Conservation (phyloP, 2,888 invertebrate species). For the Aproaerema taeniolella region DNA sequence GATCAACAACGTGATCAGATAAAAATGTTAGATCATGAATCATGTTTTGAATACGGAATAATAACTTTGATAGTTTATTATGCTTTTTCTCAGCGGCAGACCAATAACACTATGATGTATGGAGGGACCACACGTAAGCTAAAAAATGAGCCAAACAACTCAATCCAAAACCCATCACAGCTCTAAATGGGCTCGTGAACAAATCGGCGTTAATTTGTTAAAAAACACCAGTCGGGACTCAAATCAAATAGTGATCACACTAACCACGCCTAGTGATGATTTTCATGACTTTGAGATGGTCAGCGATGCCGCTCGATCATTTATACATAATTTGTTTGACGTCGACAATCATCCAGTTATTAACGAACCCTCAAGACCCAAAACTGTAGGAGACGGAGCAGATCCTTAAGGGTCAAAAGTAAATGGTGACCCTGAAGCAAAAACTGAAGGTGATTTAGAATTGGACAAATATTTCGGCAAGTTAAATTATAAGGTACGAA, state of each 20-base stretch:
- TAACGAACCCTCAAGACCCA: background rate
- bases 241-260: slow-evolving; percentile 41
- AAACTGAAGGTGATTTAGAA: slow-evolving; percentile 24
- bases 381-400: background rate
- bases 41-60: too few relatives aligned
- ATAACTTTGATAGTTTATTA: too few relatives aligned
- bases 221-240: slow-evolving; percentile 40
- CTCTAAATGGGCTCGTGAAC: slow-evolving; percentile 25
- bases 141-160: slow-evolving; percentile 27
- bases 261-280: slow-evolving; percentile 30
- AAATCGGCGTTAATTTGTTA: slow-evolving; percentile 54
- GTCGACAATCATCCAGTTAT: background rate
- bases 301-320: slow-evolving; percentile 21
- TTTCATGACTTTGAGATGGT: slow-evolving; percentile 20
- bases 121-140: slow-evolving; percentile 33
- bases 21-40: too few relatives aligned
- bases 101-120: too few relatives aligned
- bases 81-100: too few relatives aligned
- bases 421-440: slow-evolving; percentile 12
- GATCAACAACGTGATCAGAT: too few relatives aligned
- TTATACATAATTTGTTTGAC: slow-evolving; percentile 5
- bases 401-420: background rate
- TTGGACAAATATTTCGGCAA: slow-evolving; percentile 42
- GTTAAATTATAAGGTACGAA: slow-evolving; percentile 45
- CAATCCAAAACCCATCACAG: slow-evolving; percentile 35